Conservation (phyloP, 2,113 vertebrate species). For the Oplegnathus fasciatus region DNA sequence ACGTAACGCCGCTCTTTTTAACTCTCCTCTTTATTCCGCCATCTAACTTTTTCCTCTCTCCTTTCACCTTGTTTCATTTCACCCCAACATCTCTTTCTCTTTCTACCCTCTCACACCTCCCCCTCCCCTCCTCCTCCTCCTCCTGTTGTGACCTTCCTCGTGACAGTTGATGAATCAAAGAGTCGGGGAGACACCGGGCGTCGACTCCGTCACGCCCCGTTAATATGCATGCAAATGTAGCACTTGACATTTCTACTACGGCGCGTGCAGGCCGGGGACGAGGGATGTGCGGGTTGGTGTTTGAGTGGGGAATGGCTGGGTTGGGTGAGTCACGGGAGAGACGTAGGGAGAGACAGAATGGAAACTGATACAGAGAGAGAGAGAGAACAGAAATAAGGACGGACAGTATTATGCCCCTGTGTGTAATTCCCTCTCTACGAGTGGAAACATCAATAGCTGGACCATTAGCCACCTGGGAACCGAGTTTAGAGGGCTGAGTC, state of each 20-base stretch:
- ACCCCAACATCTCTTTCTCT: slow-evolving; percentile 6
- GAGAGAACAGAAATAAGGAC: slow-evolving; percentile 55
- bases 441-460: slow-evolving; percentile 70
- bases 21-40: slow-evolving; percentile 4
- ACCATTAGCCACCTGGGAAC: slow-evolving; percentile 77
- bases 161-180: slow-evolving; percentile 86
- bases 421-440: slow-evolving; percentile 65
- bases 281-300: slow-evolving; percentile 40
- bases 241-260: slow-evolving; percentile 87
- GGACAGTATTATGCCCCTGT: slow-evolving; percentile 62
- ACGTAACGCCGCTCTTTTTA: background rate
- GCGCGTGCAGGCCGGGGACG: slow-evolving; percentile 40
- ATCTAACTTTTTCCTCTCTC: slow-evolving; percentile 9
- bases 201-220: slow-evolving; percentile 80
- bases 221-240: slow-evolving; percentile 88
- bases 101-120: slow-evolving; percentile 4
- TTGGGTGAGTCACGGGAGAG: slow-evolving; percentile 9
- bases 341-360: slow-evolving; percentile 31
- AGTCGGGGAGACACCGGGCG: slow-evolving; percentile 76
- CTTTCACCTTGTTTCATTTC: slow-evolving; percentile 33
- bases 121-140: slow-evolving; percentile 20
- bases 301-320: slow-evolving; percentile 8
- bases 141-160: slow-evolving; percentile 81
- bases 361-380: slow-evolving; percentile 52
- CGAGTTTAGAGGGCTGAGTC: slow-evolving; percentile 51